Conservation (phyloP, 2,797 vertebrate genomes). For the Chaetodon trifasciatus region DNA sequence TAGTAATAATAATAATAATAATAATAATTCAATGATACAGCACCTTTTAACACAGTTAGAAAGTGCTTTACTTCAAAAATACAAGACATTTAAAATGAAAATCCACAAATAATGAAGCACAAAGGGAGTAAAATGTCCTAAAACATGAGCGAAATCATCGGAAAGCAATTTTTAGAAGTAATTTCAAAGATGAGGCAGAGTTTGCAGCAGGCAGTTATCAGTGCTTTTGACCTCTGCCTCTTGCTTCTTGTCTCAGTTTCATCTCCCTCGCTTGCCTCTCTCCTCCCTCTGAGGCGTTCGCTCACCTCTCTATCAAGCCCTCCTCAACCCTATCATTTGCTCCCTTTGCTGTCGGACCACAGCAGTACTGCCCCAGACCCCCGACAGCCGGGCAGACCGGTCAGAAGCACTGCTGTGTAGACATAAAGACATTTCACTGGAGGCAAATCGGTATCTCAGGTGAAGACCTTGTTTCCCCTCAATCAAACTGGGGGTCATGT, state of each 20-base stretch:
- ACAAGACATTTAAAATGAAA: too few relatives aligned
- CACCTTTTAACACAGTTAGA: too few relatives aligned
- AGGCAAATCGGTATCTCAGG: constrained; percentile 22
- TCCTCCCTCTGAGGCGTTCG: constrained; percentile 22
- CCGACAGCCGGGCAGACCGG: constrained; percentile 12
- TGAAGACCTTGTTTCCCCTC: constrained; percentile 24
- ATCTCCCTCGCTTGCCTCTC: constrained; percentile 15
- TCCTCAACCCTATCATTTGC: constrained; percentile 52
- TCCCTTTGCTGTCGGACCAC: constrained; percentile 39
- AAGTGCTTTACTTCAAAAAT: too few relatives aligned
- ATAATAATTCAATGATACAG: too few relatives aligned
- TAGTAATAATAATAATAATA: too few relatives aligned
- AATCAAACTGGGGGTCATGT: constrained; percentile 57
- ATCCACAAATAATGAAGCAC: too few relatives aligned
- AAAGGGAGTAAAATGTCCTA: too few relatives aligned
- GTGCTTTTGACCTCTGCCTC: constrained; percentile 57
- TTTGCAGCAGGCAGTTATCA: constrained; percentile 23
- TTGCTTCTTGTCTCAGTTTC: constrained; percentile 32
- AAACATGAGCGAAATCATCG: too few relatives aligned
- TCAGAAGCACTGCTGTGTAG: constrained; percentile 17
- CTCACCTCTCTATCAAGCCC: constrained; percentile 47
- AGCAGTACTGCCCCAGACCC: constrained; percentile 14
- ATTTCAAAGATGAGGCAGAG: too few relatives aligned
- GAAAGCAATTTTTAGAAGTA: too few relatives aligned
- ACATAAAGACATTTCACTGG: constrained; percentile 41